Base-by-base conservation (phyloP, 2,797 vertebrate genomes). In the Sebastes kiyomatsui region DNA sequence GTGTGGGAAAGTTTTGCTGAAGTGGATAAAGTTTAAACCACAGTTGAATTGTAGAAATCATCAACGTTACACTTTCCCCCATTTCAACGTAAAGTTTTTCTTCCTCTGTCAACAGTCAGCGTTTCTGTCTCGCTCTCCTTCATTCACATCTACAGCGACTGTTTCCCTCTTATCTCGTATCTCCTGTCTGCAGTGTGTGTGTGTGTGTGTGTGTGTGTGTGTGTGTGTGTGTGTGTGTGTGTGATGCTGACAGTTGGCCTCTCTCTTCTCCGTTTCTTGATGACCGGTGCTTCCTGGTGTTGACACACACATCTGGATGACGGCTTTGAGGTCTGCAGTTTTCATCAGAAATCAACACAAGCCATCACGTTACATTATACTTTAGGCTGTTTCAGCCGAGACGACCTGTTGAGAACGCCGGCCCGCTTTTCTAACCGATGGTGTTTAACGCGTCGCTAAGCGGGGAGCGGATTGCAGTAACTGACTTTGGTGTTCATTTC, bases 281-380 rank as follows among this genome's bases (percentile, higher is more conserved):
- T 67, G 58, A 66, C 75, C 61, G 25, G 38, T 52, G 59, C 60
- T 79, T 78, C 67, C 46, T 81, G 75, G 70, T 65, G 76, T 72
- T 77, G 83, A 89, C 86, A 77, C 74, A 30, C 81, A 76, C 70
- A 78, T 35, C 72, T 84, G 85, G 65, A 33, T 55, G 69, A 72
- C 20, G 46, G 55, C 68, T 79, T 60, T 82, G 81, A 75, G 74
- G 80, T 67, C 32, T 58, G 22, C 62, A 54, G 49, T 67, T 72
- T 72, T 76, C 30, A 84, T 75, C 72, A 76, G 55, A 75, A 81
- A 79, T 58, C 69, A 79, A 65, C 78, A 67, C 65, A 46, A 54
- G 54, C 80, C 58, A 30, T 85, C 72, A 68, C 2, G 16, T 78
- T 22, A 13, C 23, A 56, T 81, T 62, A 78, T 6, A 9, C 35